These are phyloP conservation scores for Cantharis flavilabris DNA, from an alignment of 2,888 invertebrate genomes.

Conservation along the genomic window DNA sequence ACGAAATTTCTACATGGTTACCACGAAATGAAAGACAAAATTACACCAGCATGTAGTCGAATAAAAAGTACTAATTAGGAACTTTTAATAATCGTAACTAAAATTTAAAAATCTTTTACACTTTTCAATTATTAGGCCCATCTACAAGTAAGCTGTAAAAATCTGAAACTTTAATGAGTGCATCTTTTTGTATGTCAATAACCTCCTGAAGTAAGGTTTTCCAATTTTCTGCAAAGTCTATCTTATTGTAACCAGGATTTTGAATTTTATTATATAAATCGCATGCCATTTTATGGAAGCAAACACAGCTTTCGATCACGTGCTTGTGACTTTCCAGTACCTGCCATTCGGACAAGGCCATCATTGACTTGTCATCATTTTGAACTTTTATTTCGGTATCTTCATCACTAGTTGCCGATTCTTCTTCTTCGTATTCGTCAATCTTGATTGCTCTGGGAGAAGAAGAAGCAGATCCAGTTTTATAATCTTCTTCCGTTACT, in stretches of 20 bases:
- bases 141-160: constrained; percentile 44
- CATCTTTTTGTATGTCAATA: constrained; percentile 49
- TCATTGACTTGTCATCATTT: constrained; percentile 62
- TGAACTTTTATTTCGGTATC: constrained; percentile 59
- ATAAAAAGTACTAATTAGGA: not conserved
- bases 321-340: constrained; percentile 88
- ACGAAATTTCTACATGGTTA: not conserved
- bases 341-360: constrained; percentile 88
- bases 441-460: not conserved
- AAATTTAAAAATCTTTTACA: not conserved
- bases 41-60: not conserved
- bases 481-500: constrained; percentile 41
- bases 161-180: constrained; percentile 46
- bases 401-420: constrained; percentile 47
- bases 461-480: not conserved
- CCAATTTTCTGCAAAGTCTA: constrained; percentile 48
- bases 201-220: constrained; percentile 47
- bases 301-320: constrained; percentile 73
- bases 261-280: constrained; percentile 80
- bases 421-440: not conserved
- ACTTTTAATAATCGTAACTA: not conserved
- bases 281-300: constrained; percentile 73
- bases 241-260: constrained; percentile 92
- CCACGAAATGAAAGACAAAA: not conserved
- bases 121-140: not conserved